These are phyloP conservation scores for Rhombomys opimus DNA, from an alignment of 2,113 vertebrate species.

Conservation along the genomic window DNA sequence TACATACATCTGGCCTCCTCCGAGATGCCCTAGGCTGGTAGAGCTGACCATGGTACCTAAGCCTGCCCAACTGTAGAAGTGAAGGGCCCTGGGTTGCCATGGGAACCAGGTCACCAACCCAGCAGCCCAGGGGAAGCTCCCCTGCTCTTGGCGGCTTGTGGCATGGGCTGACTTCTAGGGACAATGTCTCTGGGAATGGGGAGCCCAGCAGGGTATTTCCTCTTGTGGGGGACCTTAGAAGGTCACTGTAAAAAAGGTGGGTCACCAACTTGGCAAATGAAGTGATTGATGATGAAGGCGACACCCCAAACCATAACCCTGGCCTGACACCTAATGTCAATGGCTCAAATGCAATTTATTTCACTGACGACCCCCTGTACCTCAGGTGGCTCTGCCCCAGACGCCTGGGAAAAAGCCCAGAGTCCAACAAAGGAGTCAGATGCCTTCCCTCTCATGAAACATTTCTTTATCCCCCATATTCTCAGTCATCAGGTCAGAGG, in stretches of 20 bases:
- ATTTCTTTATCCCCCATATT: accelerated
- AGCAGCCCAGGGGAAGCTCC: not conserved
- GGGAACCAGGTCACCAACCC: not conserved
- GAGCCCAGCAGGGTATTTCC: not conserved
- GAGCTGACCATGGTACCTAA: not conserved
- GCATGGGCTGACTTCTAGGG: not conserved
- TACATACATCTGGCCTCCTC: not conserved
- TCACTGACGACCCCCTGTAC: not conserved
- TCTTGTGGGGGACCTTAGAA: not conserved
- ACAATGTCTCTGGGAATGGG: too few relatives aligned
- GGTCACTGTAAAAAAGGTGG: not conserved
- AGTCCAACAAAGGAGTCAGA: not conserved
- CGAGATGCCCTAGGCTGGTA: too few relatives aligned
- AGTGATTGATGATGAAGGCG: not conserved
- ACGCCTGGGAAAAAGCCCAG: not conserved
- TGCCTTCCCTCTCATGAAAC: accelerated
- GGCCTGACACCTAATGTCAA: not conserved
- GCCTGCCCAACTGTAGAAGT: not conserved
- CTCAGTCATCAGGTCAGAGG: not conserved
- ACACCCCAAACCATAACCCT: not conserved
- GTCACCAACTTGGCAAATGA: too few relatives aligned
- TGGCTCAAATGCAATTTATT: not conserved
- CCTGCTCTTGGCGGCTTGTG: not conserved
- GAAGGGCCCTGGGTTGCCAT: not conserved
- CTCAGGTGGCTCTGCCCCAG: not conserved